Base-by-base conservation (phyloP, 2,888 invertebrate species). In the Xestoiulus laeticollis region DNA sequence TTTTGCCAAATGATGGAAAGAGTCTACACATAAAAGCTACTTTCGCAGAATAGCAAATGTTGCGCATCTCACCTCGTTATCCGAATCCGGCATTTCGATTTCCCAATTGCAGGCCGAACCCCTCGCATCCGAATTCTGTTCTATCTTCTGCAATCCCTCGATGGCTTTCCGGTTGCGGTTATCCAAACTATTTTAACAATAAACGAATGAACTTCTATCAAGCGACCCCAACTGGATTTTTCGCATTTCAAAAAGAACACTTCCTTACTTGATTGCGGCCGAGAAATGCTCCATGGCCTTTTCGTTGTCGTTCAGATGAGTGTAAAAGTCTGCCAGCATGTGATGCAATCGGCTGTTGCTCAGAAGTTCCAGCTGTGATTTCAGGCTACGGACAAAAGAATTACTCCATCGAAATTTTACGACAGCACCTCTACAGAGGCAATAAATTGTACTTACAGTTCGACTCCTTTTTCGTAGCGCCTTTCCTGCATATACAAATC, bases 251-350 rank as follows among this genome's bases (percentile, higher is more conserved):
- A 30, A 85, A 14, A 33, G 32, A 22, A 32, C n/a, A 86, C 12
- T 43, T 86, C 44, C 91, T 91, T 92, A 95, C 94, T 94, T 94
- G 33, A 95, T 92, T 3, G 95, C 95, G 89, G 94, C 93, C 87
- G 93, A 94, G 91, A 94, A 95, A 91, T 95, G 95, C 89, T 95
- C 94, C 88, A 95, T 93, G 33, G 95, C 95, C 90, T 95, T 95
- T 87, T 95, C 94, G 88, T 94, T 94, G 89, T 95, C 94, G 89
- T 94, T 94, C 87, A 94, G 92, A 90, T 94, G 93, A 10, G 93
- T 92, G 90, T 94, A 93, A 87, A 95, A 93, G 90, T 95, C 95
- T 0, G 94, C 95, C 30, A 95, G 91, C 92, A 95, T 93, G 90
- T 94, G 94, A 91, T 95, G 95, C 32, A 95, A 92, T 90, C 93